These are phyloP conservation scores for Phylloscopus trochilus DNA, from an alignment of 2,113 vertebrate species.

Conservation along the genomic window DNA sequence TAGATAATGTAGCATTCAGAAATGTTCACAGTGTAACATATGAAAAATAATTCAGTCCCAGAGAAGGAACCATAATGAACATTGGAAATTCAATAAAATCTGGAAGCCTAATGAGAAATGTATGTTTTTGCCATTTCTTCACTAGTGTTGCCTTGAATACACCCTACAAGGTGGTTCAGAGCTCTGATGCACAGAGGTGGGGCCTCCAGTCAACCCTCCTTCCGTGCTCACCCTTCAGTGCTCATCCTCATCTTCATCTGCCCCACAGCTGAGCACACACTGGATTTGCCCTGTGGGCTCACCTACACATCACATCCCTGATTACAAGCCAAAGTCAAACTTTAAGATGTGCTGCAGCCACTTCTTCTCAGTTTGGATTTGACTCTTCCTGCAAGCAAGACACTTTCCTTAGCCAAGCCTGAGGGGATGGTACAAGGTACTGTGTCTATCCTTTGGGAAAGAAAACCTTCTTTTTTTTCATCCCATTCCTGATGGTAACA, in stretches of 20 bases:
- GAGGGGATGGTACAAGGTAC: neutral
- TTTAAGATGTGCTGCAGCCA: neutral
- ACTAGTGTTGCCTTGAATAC: neutral
- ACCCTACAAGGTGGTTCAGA: neutral
- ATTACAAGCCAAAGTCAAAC: neutral
- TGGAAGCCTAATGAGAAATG: neutral
- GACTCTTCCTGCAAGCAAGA: neutral
- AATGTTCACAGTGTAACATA: neutral
- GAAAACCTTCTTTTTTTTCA: neutral
- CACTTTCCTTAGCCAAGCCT: neutral
- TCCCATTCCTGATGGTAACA: neutral
- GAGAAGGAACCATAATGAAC: neutral
- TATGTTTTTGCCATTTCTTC: neutral
- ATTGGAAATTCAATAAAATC: neutral
- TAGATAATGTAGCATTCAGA: neutral
- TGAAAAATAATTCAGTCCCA: neutral
- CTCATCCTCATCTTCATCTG: neutral
- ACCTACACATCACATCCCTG: neutral
- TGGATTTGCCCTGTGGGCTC: neutral
- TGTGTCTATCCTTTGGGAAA: neutral
- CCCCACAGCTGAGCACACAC: neutral
- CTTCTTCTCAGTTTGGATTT: neutral
- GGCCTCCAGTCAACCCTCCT: neutral
- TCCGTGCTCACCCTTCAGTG: accelerated
- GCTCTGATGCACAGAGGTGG: neutral